Evolutionary conservation across 2,888 invertebrate species (phyloP).

Genomic region (Diaprepes abbreviatus): DNA sequence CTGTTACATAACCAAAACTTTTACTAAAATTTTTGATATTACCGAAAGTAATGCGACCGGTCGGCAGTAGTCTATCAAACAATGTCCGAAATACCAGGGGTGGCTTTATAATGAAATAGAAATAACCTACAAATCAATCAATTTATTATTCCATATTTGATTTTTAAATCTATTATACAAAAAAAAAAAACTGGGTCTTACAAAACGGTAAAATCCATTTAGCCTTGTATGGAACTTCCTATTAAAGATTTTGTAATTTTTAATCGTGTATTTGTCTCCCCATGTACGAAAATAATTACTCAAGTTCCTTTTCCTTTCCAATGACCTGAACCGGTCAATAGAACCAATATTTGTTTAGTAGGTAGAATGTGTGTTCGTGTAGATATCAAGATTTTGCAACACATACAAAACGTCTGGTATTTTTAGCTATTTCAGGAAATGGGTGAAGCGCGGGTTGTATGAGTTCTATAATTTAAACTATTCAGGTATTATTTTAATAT

Average conservation of each 20-base stretch:
- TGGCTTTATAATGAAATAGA: no score
- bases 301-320: slow-evolving; percentile 41
- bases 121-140: no score
- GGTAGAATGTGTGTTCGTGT: slow-evolving; percentile 23
- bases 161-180: no score
- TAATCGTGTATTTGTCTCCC: slow-evolving; percentile 16
- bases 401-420: neutral
- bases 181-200: neutral
- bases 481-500: no score
- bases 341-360: slow-evolving; percentile 29
- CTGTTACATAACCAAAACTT: no score
- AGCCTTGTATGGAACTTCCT: slow-evolving; percentile 9
- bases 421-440: neutral
- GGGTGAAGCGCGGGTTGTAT: no score
- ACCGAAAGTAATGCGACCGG: no score
- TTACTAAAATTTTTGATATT: no score
- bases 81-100: no score
- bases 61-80: no score
- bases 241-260: neutral
- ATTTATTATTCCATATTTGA: no score
- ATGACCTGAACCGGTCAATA: slow-evolving; percentile 36
- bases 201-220: neutral
- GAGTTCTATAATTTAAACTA: no score
- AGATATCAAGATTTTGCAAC: slow-evolving; percentile 10
- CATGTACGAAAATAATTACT: slow-evolving; percentile 11